These are phyloP conservation scores for Saccostrea cuccullata DNA, from an alignment of 1,140 invertebrate genomes.

Conservation along the genomic window DNA sequence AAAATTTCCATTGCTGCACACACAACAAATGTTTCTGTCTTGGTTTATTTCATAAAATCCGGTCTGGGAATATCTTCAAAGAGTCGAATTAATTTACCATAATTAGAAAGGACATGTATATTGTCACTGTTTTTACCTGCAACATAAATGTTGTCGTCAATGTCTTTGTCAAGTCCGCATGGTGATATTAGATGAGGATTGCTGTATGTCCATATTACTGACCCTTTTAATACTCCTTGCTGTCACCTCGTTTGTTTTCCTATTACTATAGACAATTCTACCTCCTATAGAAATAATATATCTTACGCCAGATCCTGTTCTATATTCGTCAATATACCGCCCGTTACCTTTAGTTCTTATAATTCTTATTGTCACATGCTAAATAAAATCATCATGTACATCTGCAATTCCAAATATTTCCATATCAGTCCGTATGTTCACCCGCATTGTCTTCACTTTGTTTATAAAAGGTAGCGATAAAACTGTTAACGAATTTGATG, in stretches of 20 bases:
- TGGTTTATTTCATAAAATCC: background rate
- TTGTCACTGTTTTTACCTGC: background rate
- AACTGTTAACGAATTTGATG: background rate
- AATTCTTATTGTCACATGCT: background rate
- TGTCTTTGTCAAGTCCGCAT: background rate
- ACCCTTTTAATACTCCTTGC: background rate
- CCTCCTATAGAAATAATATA: background rate
- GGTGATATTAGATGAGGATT: background rate
- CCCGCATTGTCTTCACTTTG: no score
- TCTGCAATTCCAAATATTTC: background rate
- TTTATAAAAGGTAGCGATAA: background rate
- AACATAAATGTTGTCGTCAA: background rate
- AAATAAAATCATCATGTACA: background rate
- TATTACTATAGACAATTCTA: background rate
- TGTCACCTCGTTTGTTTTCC: background rate
- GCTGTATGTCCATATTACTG: background rate
- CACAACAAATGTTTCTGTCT: background rate
- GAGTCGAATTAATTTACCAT: background rate
- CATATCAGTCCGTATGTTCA: no score
- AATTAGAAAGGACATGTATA: background rate
- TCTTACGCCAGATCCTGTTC: no score
- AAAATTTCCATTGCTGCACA: background rate
- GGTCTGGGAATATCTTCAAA: background rate
- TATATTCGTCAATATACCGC: background rate
- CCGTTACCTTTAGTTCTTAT: background rate